A percentile compares a stretch with the other conserved stretches of the same genome.
phyloP scores from a whole-genome alignment of 1,140 invertebrate species.

The Caenorhabditis tropicalis region DNA sequence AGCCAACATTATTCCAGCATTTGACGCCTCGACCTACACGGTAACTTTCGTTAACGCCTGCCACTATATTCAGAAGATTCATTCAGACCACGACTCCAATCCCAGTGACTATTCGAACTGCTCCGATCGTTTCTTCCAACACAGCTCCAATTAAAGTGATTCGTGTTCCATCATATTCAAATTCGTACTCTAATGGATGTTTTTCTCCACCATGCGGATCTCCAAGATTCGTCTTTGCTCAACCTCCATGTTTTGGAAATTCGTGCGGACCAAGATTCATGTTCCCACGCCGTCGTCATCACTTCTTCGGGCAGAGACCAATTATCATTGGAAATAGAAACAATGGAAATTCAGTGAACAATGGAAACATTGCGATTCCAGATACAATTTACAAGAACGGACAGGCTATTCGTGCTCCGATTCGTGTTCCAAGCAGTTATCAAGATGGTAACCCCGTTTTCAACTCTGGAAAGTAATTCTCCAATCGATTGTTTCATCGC shows the following conservation, averaged over 20 bases:
- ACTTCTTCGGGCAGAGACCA: conserved; percentile 27
- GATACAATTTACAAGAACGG: conserved; percentile 20
- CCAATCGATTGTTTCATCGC: not conserved
- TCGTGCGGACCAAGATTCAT: conserved; percentile 12
- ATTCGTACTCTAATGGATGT: not conserved
- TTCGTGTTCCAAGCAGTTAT: conserved; percentile 35
- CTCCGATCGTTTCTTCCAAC: not conserved
- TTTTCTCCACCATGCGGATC: conserved; percentile 15
- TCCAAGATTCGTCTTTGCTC: conserved; percentile 38
- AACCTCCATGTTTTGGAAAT: conserved; percentile 34
- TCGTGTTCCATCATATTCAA: conserved; percentile 23
- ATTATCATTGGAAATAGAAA: conserved; percentile 22
- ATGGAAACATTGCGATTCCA: conserved; percentile 18
- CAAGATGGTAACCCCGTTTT: conserved; percentile 33
- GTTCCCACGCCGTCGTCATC: conserved; percentile 35
- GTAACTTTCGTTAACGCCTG: not conserved
- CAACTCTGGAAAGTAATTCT: conserved; percentile 20
- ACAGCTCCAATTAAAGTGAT: conserved; percentile 1
- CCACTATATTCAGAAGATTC: not conserved
- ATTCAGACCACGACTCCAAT: conserved; percentile 25
- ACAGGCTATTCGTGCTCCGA: conserved; percentile 3
- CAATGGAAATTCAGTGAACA: not conserved
- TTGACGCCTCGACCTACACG: conserved; percentile 19
- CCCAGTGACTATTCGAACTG: not conserved
- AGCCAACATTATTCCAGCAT: not conserved